Conservation (phyloP, 2,888 invertebrate species). For the Drosophila kambysellisi region DNA sequence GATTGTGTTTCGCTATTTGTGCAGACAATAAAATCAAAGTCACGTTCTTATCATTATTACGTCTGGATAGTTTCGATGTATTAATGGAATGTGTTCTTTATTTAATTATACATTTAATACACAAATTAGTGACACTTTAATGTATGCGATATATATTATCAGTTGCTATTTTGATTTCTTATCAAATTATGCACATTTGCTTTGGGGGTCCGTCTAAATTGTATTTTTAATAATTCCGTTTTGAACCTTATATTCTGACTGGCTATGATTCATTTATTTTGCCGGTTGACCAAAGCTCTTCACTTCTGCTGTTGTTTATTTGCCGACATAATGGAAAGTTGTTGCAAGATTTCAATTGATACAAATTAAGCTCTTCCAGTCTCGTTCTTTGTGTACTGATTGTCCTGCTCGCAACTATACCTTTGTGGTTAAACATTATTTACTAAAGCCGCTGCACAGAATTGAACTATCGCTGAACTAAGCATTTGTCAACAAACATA, state of each 20-base stretch:
- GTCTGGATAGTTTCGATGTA: conserved; percentile 53
- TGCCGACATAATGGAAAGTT: conserved; percentile 35
- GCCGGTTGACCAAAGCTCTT: conserved; percentile 25
- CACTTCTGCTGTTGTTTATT: conserved; percentile 10
- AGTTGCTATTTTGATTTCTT: conserved; percentile 14
- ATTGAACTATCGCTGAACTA: conserved; percentile 41
- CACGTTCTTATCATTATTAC: conserved; percentile 69
- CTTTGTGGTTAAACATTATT: not conserved
- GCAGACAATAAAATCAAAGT: conserved; percentile 65
- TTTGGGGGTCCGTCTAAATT: not conserved
- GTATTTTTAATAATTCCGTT: conserved; percentile 1
- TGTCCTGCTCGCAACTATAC: conserved; percentile 9
- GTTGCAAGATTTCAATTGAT: conserved; percentile 53
- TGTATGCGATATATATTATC: conserved; percentile 52
- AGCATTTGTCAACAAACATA: conserved; percentile 44
- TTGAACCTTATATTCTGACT: conserved; percentile 2
- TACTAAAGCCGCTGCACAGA: not conserved
- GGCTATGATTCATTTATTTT: conserved; percentile 31
- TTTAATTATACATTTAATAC: conserved; percentile 59
- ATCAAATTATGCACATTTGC: conserved; percentile 46
- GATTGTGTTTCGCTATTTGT: conserved; percentile 46
- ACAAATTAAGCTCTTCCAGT: conserved; percentile 38
- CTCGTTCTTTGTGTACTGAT: not conserved
- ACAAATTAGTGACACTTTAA: conserved; percentile 66
- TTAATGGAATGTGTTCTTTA: conserved; percentile 64